Evolutionary conservation across 2,888 invertebrate genomes (phyloP), one percentile per base, ranked within the genome.

Genomic region (Microplitis manilae): DNA sequence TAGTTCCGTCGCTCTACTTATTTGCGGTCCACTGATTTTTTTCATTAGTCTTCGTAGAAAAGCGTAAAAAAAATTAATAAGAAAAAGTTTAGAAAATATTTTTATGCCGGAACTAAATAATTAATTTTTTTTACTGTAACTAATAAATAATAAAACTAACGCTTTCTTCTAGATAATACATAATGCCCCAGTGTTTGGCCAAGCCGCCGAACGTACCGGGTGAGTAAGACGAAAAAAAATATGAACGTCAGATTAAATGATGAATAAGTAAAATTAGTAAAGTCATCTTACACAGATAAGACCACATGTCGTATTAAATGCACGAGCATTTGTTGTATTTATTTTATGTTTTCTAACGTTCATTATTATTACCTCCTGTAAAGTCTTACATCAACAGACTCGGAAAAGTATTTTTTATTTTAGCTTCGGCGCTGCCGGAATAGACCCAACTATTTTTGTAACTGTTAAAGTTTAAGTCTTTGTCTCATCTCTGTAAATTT

Each of bases 81-180:
- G 2, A 30, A 30, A 30, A 30, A 30, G 30, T 30, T 30, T 30
- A 30, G 30, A 30, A 30, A 30, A 30, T 4, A 30, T 30, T 30
- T 30, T 4, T 2, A 30, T 30, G 30, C 2, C 30, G 30, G 2
- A 30, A 30, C 30, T 30, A 30, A 30, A 30, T 30, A 30, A 30
- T 30, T 30, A 30, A 30, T 30, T 30, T 30, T 30, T 30, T 30
- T 30, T 30, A 30, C 30, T 50, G 50, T 50, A 50, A 50, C 13
- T 50, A 50, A 50, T 50, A 50, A 50, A 50, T 50, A 50, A 50
- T 50, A 50, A 50, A 50, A 50, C 50, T 50, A 50, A 50, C 50
- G 50, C 50, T 76, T 87, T 84, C 81, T 92, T 91, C n/a, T 90
- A 93, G 93, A 93, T 93, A 92, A 93, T 93, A 87, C 93, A 93